phyloP scores from a whole-genome alignment of 2,888 invertebrate species.

The Sarcophaga variegata region DNA sequence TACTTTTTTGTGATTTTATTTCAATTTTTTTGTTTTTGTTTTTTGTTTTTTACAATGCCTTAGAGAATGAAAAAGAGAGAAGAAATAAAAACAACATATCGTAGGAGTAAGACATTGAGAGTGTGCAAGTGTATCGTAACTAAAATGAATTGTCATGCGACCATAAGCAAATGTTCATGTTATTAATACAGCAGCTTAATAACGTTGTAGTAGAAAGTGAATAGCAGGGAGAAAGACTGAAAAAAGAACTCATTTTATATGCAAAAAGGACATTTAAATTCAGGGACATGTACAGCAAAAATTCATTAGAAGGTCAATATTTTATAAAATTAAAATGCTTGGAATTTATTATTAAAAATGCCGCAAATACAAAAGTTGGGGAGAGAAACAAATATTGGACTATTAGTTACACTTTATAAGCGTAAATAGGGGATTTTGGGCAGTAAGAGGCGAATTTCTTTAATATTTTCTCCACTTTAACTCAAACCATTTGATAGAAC shows the following conservation, averaged over 20 bases:
- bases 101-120: not conserved
- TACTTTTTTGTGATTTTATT: constrained; percentile 30
- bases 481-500: too few species aligned
- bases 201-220: not conserved
- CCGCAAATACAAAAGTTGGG: too few species aligned
- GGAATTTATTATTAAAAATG: not conserved
- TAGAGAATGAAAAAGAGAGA: not conserved
- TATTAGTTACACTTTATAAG: too few species aligned
- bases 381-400: too few species aligned
- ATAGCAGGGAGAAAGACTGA: not conserved
- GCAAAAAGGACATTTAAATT: constrained; percentile 41
- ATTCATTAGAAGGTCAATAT: constrained; percentile 23
- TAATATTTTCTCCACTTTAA: too few species aligned
- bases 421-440: fast-evolving
- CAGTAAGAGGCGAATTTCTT: too few species aligned
- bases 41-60: constrained; percentile 32
- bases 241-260: constrained; percentile 33
- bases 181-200: constrained; percentile 1
- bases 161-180: not conserved
- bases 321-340: constrained; percentile 30
- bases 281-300: constrained; percentile 38
- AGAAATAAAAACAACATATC: not conserved
- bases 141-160: constrained; percentile 30
- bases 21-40: constrained; percentile 11
- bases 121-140: not conserved